These are phyloP conservation scores for Boloria selene DNA, from an alignment of 2,888 invertebrate species.

Conservation along the genomic window DNA sequence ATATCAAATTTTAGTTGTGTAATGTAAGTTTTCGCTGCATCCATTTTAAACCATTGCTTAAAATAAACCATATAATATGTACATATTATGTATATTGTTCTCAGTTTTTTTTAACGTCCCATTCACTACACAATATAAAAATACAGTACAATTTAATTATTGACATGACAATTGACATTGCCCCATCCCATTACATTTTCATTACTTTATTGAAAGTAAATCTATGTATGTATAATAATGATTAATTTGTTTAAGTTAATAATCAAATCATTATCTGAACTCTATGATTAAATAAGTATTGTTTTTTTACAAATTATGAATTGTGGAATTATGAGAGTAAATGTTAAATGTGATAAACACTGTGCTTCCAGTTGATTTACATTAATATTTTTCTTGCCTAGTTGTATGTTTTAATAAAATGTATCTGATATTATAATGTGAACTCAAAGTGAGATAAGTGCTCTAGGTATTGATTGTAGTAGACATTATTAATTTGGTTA, in stretches of 20 bases:
- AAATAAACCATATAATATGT: too few species aligned
- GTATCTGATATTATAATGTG: constrained; percentile 34
- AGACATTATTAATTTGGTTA: constrained; percentile 42
- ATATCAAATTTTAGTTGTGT: too few species aligned
- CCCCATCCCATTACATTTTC: too few species aligned
- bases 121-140: too few species aligned
- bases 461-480: constrained; percentile 52
- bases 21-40: too few species aligned
- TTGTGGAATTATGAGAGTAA: constrained; percentile 14
- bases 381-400: constrained; percentile 50
- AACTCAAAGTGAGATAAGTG: constrained; percentile 55
- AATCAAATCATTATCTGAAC: neutral
- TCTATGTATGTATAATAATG: neutral
- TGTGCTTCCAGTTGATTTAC: constrained; percentile 51
- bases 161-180: too few species aligned
- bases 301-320: constrained; percentile 1
- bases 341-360: constrained; percentile 39
- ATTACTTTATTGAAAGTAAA: too few species aligned
- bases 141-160: too few species aligned
- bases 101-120: too few species aligned
- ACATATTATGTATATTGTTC: too few species aligned
- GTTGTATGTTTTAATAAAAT: constrained; percentile 40
- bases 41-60: too few species aligned
- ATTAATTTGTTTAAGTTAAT: constrained; percentile 5
- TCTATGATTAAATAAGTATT: constrained; percentile 8